phyloP scores from a whole-genome alignment of 1,140 invertebrate species.

The Ceratina australensis region DNA sequence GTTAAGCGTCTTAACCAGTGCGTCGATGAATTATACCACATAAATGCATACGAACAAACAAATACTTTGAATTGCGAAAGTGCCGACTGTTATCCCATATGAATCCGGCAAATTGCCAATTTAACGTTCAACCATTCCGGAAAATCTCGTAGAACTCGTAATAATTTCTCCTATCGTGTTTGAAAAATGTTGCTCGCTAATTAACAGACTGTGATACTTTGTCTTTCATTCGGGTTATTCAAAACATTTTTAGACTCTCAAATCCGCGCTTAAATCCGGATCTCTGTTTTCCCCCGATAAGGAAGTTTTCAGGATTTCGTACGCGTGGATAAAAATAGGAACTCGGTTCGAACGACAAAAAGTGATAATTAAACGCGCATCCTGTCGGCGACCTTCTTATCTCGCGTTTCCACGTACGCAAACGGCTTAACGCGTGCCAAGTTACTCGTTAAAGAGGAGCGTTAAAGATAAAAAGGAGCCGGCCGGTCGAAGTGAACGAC shows the following conservation, averaged over 20 bases:
- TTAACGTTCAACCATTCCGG: background rate
- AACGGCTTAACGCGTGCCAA: background rate
- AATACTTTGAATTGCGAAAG: background rate
- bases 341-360: background rate
- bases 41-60: slow-evolving; percentile 15
- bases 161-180: background rate
- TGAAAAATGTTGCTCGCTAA: background rate
- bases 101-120: too few species aligned
- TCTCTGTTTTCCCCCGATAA: too few species aligned
- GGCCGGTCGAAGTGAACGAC: background rate
- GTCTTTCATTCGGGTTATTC: too few species aligned
- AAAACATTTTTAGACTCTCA: too few species aligned
- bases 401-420: slow-evolving; percentile 5
- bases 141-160: background rate
- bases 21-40: slow-evolving; percentile 33
- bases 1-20: slow-evolving; percentile 9
- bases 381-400: background rate
- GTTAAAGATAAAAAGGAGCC: background rate
- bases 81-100: too few species aligned
- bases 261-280: too few species aligned
- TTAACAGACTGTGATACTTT: background rate
- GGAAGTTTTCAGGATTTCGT: too few species aligned
- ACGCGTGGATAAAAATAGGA: background rate
- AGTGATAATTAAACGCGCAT: slow-evolving; percentile 30
- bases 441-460: background rate